Base-by-base conservation (phyloP, 2,797 vertebrate genomes). In the Nasua narica region DNA sequence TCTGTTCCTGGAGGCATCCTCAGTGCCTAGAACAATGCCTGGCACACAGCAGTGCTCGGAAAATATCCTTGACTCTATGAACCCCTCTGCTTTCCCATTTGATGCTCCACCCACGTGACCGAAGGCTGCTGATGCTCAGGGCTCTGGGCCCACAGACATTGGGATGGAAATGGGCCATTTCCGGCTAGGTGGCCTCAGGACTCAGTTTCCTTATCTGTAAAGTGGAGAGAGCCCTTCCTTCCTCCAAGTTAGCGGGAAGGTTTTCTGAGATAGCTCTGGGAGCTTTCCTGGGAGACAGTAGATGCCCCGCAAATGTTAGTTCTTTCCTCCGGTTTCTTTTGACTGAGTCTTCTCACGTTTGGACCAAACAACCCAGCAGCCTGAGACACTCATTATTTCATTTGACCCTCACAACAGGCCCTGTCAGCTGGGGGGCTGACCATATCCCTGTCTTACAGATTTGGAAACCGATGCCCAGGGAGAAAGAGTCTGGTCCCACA, bases 151-250 rank as follows among this genome's bases (percentile, higher is more conserved):
- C 62, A 19, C 16, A 50, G 62, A 72, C 19, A n/a, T n/a, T n/a
- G n/a, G n/a, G n/a, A n/a, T n/a, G n/a, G n/a, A n/a, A n/a, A n/a
- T n/a, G n/a, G n/a, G n/a, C n/a, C n/a, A n/a, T n/a, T n/a, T n/a
- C n/a, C n/a, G n/a, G n/a, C n/a, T 76, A 72, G 27, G 37, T 78
- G 91, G 67, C 29, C 52, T 79, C 10, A 65, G 32, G 58, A 50
- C 82, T 92, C 67, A 74, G 43, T 89, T 94, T 95, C 37, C 46
- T 96, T 74, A 25, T 83, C 40, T 90, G 13, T 88, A 50, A 79
- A 87, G 37, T 56, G 29, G 35, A 72, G 12, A 76, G 16, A 79
- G 14, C 27, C 84, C n/a, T 85, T 90, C 21, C 37, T 27, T 90
- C 40, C 46, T 96, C 27, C 3, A 37, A 85, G 52, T 82, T 78